Evolutionary conservation across 2,888 invertebrate genomes (phyloP).

Genomic region (Meta bourneti): DNA sequence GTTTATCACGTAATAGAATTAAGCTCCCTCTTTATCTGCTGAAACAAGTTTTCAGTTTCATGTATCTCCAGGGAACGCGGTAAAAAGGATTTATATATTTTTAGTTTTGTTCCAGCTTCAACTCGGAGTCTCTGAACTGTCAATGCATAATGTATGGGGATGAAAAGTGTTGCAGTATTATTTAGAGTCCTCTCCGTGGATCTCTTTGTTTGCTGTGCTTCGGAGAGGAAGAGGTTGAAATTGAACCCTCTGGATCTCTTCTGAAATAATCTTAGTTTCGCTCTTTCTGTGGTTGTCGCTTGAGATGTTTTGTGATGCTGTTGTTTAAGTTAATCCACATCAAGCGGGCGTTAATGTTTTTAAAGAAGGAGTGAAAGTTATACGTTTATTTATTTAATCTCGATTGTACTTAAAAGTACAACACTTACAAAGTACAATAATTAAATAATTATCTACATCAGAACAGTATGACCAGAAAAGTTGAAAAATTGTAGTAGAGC

Average conservation of each 20-base stretch:
- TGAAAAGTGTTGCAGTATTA: not conserved
- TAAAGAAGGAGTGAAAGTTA: too few species aligned
- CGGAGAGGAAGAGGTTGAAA: not conserved
- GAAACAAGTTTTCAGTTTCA: conserved; percentile 61
- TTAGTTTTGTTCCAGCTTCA: conserved; percentile 29
- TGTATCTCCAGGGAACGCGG: conserved; percentile 22
- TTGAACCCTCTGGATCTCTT: not conserved
- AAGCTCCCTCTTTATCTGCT: conserved; percentile 49
- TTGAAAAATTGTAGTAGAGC: too few species aligned
- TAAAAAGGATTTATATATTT: conserved; percentile 50
- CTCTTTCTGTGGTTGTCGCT: too few species aligned
- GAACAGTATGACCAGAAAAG: too few species aligned
- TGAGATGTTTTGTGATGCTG: too few species aligned
- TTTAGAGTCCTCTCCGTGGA: conserved; percentile 10
- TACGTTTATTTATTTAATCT: too few species aligned
- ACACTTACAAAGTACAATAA: too few species aligned
- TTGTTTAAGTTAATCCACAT: too few species aligned
- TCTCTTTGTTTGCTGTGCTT: conserved; percentile 12
- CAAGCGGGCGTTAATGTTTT: too few species aligned
- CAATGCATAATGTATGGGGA: conserved; percentile 61
- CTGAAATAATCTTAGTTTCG: not conserved
- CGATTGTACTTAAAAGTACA: too few species aligned
- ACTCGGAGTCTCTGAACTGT: conserved; percentile 45
- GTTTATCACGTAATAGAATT: conserved; percentile 64
- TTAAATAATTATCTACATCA: too few species aligned